Evolutionary conservation across 2,888 invertebrate species (phyloP), one percentile per base, ranked within the genome.

Genomic region (Agrotis segetum): DNA sequence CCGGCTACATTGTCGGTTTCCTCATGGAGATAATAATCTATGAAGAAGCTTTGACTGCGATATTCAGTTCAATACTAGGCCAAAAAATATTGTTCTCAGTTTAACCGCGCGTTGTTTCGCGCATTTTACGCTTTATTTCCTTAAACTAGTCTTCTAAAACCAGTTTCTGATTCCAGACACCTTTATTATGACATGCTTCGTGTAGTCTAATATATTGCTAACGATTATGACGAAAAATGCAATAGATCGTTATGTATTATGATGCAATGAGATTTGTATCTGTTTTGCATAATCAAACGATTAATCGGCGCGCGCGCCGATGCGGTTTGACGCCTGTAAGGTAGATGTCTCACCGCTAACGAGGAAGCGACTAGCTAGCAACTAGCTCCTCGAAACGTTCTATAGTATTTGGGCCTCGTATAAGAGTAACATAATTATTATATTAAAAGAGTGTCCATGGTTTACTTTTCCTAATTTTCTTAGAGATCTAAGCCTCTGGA

Each of bases 201-300:
- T 53, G 1, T 11, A 11, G 67, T 29, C 44, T 24, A 64, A 72
- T 65, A 59, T 56, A 71, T 60, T 58, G 56, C 14, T 13, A 50
- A n/a, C 44, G 29, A 77, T 83, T 71, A 71, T 79, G 70, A 72
- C 74, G 64, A 68, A 73, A 77, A 72, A 52, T 66, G 67, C 75
- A 78, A 56, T 55, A 71, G 75, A 55, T 65, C 56, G 71, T 82
- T 84, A 77, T 81, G 71, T 76, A 79, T 49, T 55, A 67, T 84
- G 82, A 81, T 82, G 85, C 73, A 87, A 88, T 55, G 50, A 60
- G 74, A 79, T 82, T 76, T 63, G 74, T 79, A 82, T 79, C 75
- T 77, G 71, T 61, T 88, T 88, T 87, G 86, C 87, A 87, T 88
- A 88, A 88, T 81, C 52, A 61, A 63, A 19, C 44, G 59, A 55